phyloP scores from a whole-genome alignment of 2,888 invertebrate species.

The Xestia xanthographa region DNA sequence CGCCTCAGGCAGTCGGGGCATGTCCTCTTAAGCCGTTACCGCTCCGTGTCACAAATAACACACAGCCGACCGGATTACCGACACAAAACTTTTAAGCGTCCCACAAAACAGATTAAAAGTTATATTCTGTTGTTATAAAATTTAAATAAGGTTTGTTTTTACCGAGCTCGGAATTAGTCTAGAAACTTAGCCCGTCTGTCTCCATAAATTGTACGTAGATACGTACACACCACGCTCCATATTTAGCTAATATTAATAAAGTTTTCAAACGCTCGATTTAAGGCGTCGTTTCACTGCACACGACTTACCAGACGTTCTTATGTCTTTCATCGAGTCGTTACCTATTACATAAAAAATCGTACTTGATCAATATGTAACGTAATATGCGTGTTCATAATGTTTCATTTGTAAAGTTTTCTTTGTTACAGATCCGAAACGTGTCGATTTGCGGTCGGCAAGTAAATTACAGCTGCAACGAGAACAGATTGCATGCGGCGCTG shows the following conservation, averaged over 20 bases:
- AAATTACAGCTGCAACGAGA: constrained; percentile 29
- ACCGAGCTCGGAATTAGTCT: constrained; percentile 43
- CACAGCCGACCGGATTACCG: constrained; percentile 36
- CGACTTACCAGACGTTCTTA: constrained; percentile 7
- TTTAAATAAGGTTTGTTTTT: constrained; percentile 49
- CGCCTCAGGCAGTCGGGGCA: constrained; percentile 6
- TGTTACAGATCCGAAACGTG: constrained; percentile 12
- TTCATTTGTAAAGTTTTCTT: constrained; percentile 17
- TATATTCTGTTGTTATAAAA: constrained; percentile 44
- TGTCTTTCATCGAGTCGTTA: neutral
- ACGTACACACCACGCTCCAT: constrained; percentile 23
- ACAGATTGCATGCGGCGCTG: constrained; percentile 28
- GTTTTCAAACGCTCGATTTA: constrained; percentile 42
- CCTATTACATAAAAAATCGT: neutral
- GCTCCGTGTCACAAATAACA: constrained; percentile 34
- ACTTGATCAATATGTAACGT: constrained; percentile 7
- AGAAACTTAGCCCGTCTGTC: constrained; percentile 39
- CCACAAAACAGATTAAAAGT: constrained; percentile 48
- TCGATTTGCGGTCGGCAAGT: constrained; percentile 25
- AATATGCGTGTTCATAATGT: constrained; percentile 23
- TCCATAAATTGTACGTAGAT: constrained; percentile 21
- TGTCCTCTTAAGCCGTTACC: constrained; percentile 11
- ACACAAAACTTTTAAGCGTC: constrained; percentile 44
- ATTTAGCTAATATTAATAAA: constrained; percentile 52
- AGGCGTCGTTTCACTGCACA: constrained; percentile 41